Evolutionary conservation across 2,113 vertebrate species (phyloP).

Genomic region (Psittacus erithacus): DNA sequence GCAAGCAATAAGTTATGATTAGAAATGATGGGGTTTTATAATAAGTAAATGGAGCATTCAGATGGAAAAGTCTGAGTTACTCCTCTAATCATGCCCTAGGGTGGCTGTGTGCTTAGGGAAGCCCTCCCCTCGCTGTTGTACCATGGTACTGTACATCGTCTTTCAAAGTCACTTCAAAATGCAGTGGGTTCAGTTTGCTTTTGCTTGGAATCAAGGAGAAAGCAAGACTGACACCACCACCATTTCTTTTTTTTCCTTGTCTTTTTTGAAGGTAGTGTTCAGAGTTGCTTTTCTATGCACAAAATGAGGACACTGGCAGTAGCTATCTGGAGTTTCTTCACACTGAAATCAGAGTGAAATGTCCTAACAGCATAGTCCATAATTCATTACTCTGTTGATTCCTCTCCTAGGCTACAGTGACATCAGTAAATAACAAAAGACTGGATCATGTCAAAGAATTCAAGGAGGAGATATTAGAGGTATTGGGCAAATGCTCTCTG

Average conservation of each 20-base stretch:
- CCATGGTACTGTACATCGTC: not conserved
- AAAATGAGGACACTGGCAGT: not conserved
- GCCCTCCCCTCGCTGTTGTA: not conserved
- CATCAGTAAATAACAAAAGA: slow-evolving; percentile 59
- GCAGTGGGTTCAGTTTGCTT: not conserved
- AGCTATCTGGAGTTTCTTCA: slow-evolving; percentile 15
- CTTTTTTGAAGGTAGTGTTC: not conserved
- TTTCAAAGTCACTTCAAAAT: not conserved
- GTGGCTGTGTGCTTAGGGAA: not conserved
- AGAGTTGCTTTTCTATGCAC: not conserved
- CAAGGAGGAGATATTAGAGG: not conserved
- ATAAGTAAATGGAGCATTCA: not conserved
- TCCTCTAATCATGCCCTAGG: not conserved
- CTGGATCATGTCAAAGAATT: slow-evolving; percentile 30
- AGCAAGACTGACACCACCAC: not conserved
- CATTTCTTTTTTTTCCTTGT: not conserved
- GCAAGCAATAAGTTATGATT: not conserved
- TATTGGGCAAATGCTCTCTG: not conserved
- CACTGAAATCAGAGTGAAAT: not conserved
- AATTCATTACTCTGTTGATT: slow-evolving; percentile 52
- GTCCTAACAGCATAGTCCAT: not conserved
- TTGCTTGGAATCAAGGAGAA: not conserved
- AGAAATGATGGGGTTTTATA: not conserved
- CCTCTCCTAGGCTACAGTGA: slow-evolving; percentile 65
- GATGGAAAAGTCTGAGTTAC: not conserved